These are phyloP conservation scores for Lepidostoma basale DNA, from an alignment of 1,140 invertebrate species.

Conservation along the genomic window DNA sequence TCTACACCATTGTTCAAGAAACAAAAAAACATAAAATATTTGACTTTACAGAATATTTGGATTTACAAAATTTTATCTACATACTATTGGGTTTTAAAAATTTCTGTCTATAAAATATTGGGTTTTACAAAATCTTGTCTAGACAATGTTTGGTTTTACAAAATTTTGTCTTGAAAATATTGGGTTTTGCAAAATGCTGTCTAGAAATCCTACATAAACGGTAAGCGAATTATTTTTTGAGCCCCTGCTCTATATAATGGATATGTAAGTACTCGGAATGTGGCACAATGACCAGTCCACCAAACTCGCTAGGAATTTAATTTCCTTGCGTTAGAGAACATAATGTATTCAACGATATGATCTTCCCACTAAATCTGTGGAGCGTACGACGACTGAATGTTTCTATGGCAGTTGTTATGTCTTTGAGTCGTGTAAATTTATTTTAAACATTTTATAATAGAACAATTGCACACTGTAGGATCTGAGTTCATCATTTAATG, in stretches of 20 bases:
- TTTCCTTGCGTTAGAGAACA: slow-evolving; percentile 1
- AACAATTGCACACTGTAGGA: neutral
- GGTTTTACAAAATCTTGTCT: neutral
- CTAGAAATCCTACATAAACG: neutral
- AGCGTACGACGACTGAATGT: neutral
- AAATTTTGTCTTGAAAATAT: neutral
- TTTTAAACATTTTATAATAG: neutral
- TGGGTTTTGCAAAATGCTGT: neutral
- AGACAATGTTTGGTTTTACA: neutral
- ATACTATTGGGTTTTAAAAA: too few species aligned
- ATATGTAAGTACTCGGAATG: neutral
- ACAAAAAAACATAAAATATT: too few species aligned
- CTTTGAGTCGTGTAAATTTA: neutral
- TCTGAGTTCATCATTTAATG: too few species aligned
- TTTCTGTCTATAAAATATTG: too few species aligned
- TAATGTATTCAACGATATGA: neutral
- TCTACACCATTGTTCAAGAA: too few species aligned
- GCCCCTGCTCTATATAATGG: neutral
- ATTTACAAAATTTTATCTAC: neutral
- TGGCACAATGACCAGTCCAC: too few species aligned
- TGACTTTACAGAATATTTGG: neutral
- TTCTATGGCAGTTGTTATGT: neutral
- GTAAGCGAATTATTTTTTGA: neutral
- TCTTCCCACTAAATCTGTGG: neutral
- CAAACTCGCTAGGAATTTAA: slow-evolving; percentile 30